phyloP scores from a whole-genome alignment of 2,888 invertebrate genomes.

The Perithous albicinctus region DNA sequence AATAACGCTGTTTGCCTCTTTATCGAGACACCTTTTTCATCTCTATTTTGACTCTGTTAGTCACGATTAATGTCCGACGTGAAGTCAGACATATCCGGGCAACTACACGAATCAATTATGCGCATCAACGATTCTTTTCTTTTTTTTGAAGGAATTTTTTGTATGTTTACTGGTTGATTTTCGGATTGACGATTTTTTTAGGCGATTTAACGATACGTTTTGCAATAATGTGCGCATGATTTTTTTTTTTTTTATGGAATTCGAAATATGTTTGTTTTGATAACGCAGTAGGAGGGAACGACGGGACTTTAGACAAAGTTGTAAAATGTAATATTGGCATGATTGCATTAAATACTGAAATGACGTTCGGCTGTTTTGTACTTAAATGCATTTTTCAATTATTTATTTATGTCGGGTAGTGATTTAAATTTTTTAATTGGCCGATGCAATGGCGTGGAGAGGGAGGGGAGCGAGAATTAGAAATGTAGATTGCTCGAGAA shows the following conservation, averaged over 20 bases:
- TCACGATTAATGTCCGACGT: constrained; percentile 73
- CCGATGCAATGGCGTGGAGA: neutral
- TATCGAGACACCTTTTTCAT: constrained; percentile 25
- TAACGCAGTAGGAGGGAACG: neutral
- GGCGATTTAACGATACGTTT: constrained; percentile 4
- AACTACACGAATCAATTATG: constrained; percentile 52
- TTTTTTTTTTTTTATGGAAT: neutral
- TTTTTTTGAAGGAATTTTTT: no score
- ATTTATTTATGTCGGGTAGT: neutral
- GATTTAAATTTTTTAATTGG: neutral
- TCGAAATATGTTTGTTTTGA: constrained; percentile 1
- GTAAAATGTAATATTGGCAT: no score
- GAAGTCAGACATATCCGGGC: constrained; percentile 73
- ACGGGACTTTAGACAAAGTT: constrained; percentile 10
- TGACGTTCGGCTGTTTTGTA: neutral
- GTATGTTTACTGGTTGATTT: no score
- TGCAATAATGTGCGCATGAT: neutral
- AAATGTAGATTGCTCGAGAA: neutral
- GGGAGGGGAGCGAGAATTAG: neutral
- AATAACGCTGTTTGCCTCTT: neutral
- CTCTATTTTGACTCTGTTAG: constrained; percentile 71
- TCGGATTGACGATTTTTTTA: no score
- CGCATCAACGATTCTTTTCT: neutral
- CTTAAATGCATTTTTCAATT: neutral
- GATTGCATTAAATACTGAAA: neutral